A percentile compares a stretch with the other conserved stretches of the same genome.
Conservation (phyloP, 1,140 invertebrate genomes). For the Patella vulgata region DNA sequence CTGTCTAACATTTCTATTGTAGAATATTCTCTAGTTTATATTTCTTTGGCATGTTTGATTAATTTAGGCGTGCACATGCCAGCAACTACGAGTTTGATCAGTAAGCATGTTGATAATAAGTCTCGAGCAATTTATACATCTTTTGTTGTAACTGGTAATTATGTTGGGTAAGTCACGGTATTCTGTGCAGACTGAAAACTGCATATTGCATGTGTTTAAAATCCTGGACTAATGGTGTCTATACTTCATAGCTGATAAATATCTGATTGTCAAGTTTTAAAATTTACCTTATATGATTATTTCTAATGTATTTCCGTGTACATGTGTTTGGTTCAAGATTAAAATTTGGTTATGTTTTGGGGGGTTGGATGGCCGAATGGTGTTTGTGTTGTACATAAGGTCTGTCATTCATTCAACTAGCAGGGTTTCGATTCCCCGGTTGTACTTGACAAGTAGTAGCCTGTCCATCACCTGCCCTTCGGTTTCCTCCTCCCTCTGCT, state of each 20-base stretch:
- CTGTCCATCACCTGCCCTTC: background rate
- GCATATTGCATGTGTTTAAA: too few species aligned
- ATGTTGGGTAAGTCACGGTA: slow-evolving; percentile 44
- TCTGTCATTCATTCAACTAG: too few species aligned
- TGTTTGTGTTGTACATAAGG: too few species aligned
- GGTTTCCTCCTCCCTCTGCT: background rate
- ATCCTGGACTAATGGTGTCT: too few species aligned
- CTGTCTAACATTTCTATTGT: too few species aligned
- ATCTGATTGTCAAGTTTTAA: background rate
- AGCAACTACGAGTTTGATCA: slow-evolving; percentile 43
- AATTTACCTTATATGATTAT: background rate
- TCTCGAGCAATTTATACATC: slow-evolving; percentile 41
- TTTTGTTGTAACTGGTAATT: slow-evolving; percentile 45
- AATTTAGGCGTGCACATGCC: slow-evolving; percentile 51
- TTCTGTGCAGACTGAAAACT: too few species aligned
- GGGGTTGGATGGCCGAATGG: too few species aligned
- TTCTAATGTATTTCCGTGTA: background rate
- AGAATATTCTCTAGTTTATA: too few species aligned
- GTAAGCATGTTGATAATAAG: slow-evolving; percentile 39
- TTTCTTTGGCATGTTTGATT: too few species aligned
- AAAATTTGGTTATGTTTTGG: too few species aligned
- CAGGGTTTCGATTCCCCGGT: too few species aligned
- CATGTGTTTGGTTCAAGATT: too few species aligned
- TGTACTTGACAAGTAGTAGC: background rate
- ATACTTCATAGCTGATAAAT: background rate